Evolutionary conservation across 2,888 invertebrate species (phyloP), one percentile per base, ranked within the genome.

Genomic region (Drosophila fulvimacula): DNA sequence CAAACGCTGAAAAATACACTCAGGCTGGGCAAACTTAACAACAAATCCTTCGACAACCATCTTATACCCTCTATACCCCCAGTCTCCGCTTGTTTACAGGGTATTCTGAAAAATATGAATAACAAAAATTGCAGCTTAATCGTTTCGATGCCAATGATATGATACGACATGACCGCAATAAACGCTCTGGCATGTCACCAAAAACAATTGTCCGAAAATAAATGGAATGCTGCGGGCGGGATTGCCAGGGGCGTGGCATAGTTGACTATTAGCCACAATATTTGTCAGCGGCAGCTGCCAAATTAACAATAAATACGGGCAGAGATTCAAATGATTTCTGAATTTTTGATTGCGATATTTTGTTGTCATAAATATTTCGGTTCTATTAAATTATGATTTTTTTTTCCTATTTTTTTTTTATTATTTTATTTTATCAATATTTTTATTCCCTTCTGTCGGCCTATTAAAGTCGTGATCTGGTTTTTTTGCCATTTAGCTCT

Each of bases 71-170:
- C 1, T 9, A 6, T 10, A 30, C 30, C 27, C 27, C 27, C 17
- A 19, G 27, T 32, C n/a, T 0, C 1, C 0, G 9, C 17, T 5
- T 13, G 15, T 5, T 15, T 34, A 15, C 52, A 51, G 63, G 63
- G 63, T 49, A 74, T 34, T 19, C 34, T 15, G 21, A 32, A 49
- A 32, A 19, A 15, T 15, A 83, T 42, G 6, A 42, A 30, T 6
- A 46, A 46, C 7, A 27, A 48, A 6, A 17, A 17, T 6, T 30
- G 30, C 11, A 17, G 48, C 48, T 48, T 30, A 48, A 48, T 87
- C 73, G 84, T 83, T 84, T 83, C 53, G 69, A 62, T 75, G 73
- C 63, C 62, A 58, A 58, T 74, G 24, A 52, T 38, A 24, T n/a
- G 52, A 36, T 52, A 62, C 72, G 80, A 82, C 66, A 76, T 63